Base-by-base conservation (phyloP, 1,140 invertebrate species). In the Steinernema feltiae region DNA sequence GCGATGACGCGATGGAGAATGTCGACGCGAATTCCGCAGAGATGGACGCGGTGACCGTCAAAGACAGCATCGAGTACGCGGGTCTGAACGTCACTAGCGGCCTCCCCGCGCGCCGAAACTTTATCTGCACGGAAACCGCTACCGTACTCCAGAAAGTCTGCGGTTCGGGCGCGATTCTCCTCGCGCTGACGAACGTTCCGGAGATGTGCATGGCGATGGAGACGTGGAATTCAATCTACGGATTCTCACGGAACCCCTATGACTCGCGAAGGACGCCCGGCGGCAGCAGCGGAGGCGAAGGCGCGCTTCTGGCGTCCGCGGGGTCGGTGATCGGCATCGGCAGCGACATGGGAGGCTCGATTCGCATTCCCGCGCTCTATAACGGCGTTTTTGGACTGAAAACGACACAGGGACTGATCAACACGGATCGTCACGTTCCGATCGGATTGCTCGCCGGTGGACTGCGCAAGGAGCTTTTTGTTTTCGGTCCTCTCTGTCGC, bases 301-400 rank as follows among this genome's bases (percentile, higher is more conserved):
- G 69, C 17, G 84, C 85, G 0, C 78, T 92, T 0, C 87, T 93
- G n/a, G 89, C 92, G 12, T 90, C 93, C 1, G 91, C 90, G 78
- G 93, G 92, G 32, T 90, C 91, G 27, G 91, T 93, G 17, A 90
- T 97, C 79, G 93, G 94, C 0, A 88, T 98, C 53, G 93, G 94
- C 63, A 94, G 94, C 0, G 95, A 98, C 86, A 95, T 98, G 71
- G 94, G 94, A 0, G 95, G 95, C 0, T 95, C 93, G 15, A 96
- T 96, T 81, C 90, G 95, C 32, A 94, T 97, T 91, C 95, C 94
- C 0, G 89, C 91, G 15, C 94, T 92, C 82, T 97, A 95, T 84
- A 95, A 94, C 88, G 94, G 95, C 48, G 90, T 97, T 71, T 97
- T 94, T 87, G 95, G 94, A 15, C 94, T 97, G 86, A 96, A 95